These are phyloP conservation scores for Oeneis ivallda DNA, from an alignment of 2,888 invertebrate genomes.

Conservation along the genomic window DNA sequence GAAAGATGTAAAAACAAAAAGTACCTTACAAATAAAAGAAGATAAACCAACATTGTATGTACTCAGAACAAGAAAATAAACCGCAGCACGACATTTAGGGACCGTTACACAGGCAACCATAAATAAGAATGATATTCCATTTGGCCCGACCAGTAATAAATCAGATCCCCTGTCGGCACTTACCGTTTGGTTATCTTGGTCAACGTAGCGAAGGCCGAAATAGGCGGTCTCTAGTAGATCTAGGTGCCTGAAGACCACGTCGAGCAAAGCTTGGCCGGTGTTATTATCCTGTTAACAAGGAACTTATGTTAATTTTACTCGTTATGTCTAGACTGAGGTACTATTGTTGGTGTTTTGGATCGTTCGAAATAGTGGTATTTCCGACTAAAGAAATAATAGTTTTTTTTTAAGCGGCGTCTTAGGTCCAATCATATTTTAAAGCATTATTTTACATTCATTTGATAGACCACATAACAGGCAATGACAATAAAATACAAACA, in stretches of 20 bases:
- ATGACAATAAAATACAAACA: too few species aligned
- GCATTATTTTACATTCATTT: too few species aligned
- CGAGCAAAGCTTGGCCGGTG: constrained; percentile 93
- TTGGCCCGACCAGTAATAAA: constrained; percentile 17
- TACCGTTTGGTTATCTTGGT: constrained; percentile 96
- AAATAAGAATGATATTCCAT: constrained; percentile 16
- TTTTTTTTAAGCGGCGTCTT: too few species aligned
- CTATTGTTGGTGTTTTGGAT: background rate
- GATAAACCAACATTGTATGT: background rate
- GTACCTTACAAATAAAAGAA: background rate
- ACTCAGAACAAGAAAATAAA: constrained; percentile 7
- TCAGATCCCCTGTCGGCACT: constrained; percentile 53
- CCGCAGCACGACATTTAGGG: background rate
- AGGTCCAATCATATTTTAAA: too few species aligned
- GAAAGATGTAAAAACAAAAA: too few species aligned
- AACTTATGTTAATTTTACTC: constrained; percentile 26
- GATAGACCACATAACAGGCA: too few species aligned
- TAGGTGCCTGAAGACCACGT: constrained; percentile 95
- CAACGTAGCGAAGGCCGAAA: constrained; percentile 96
- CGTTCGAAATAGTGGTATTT: background rate
- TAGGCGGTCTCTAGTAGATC: constrained; percentile 97
- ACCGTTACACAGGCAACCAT: constrained; percentile 1
- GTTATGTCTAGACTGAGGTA: constrained; percentile 17
- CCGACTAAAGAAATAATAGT: too few species aligned
- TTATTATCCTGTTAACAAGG: constrained; percentile 88